Conservation (phyloP, 2,113 vertebrate genomes). For the Sprattus sprattus region DNA sequence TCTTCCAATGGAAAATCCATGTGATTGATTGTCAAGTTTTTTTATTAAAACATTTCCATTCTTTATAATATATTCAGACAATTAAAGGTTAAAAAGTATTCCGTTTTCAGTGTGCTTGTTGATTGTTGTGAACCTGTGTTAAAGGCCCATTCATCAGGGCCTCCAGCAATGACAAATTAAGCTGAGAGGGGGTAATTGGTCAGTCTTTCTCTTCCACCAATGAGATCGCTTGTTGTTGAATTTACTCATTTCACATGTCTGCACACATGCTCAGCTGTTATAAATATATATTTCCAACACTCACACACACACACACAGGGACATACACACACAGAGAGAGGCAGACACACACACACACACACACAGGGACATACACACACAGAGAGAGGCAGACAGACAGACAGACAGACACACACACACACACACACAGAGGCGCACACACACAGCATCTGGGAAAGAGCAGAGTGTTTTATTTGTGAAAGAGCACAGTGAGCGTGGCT, state of each 20-base stretch:
- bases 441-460: constrained; percentile 1
- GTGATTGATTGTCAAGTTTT: constrained; percentile 9
- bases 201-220: neutral
- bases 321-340: neutral
- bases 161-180: too few relatives aligned
- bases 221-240: neutral
- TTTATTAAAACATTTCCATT: constrained; percentile 15
- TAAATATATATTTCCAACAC: neutral
- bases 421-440: neutral
- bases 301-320: neutral
- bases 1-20: constrained; percentile 20
- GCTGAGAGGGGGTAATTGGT: too few relatives aligned
- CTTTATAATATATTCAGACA: constrained; percentile 10
- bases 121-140: neutral
- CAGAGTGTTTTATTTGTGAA: constrained; percentile 16
- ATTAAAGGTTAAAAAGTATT: neutral
- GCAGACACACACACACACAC: neutral
- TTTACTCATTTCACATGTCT: neutral
- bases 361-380: too few relatives aligned
- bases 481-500: constrained; percentile 15
- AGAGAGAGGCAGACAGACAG: neutral
- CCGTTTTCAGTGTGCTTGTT: neutral
- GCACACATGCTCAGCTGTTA: neutral
- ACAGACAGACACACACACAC: neutral
- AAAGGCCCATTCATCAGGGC: neutral